A percentile compares a stretch with the other conserved stretches of the same genome.
These are phyloP conservation scores for Acleris literana DNA, from an alignment of 2,888 invertebrate genomes.

Conservation along the genomic window DNA sequence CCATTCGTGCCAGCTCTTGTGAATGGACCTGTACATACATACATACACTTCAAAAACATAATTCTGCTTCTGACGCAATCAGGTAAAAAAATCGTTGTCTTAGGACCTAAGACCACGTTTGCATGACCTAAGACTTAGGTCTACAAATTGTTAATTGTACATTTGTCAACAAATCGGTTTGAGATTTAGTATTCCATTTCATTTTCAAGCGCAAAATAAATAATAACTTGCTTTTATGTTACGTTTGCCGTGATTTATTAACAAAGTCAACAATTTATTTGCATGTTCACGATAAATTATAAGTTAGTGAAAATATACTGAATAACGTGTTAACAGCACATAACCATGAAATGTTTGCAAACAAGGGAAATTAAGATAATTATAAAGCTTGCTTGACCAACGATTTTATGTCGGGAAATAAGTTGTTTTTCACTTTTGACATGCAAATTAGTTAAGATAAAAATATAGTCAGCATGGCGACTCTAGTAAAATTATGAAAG, in stretches of 20 bases:
- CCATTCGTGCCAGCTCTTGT: too few species aligned
- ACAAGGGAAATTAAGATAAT: conserved; percentile 39
- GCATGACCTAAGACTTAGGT: too few species aligned
- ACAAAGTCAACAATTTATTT: conserved; percentile 51
- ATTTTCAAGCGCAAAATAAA: too few species aligned
- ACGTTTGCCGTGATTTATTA: conserved; percentile 6
- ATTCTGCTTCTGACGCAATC: too few species aligned
- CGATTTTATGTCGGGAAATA: conserved; percentile 26
- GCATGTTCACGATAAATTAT: conserved; percentile 64
- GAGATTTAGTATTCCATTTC: too few species aligned
- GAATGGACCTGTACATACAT: too few species aligned
- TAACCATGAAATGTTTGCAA: conserved; percentile 40
- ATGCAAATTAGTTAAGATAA: conserved; percentile 18
- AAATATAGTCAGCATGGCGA: conserved; percentile 5
- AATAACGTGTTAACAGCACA: conserved; percentile 46
- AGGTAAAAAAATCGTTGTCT: too few species aligned
- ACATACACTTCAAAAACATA: too few species aligned
- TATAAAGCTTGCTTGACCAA: conserved; percentile 32
- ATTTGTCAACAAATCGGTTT: too few species aligned
- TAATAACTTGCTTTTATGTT: conserved; percentile 10
- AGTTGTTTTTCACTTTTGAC: conserved; percentile 23
- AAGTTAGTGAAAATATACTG: conserved; percentile 51
- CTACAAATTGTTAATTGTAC: too few species aligned
- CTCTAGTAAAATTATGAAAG: too few species aligned
- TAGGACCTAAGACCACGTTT: too few species aligned